phyloP scores from a whole-genome alignment of 2,888 invertebrate species.

The Ametastegia equiseti region DNA sequence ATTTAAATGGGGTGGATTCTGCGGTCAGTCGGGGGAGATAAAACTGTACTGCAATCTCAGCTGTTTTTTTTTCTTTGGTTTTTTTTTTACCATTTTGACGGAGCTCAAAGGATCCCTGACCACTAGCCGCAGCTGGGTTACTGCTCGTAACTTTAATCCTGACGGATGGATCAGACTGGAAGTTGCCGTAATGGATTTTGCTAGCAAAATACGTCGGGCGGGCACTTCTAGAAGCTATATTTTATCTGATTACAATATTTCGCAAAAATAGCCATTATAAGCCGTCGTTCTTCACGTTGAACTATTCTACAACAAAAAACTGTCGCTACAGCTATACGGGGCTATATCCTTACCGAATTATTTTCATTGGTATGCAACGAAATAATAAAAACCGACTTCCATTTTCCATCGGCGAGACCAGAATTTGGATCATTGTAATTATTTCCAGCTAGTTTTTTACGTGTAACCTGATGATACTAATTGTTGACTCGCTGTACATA shows the following conservation, averaged over 20 bases:
- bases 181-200: background rate
- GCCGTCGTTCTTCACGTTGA: background rate
- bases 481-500: background rate
- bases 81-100: background rate
- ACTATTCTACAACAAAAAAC: background rate
- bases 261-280: background rate
- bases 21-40: too few species aligned
- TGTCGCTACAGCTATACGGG: too few species aligned
- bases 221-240: too few species aligned
- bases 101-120: background rate
- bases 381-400: background rate
- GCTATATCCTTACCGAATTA: background rate
- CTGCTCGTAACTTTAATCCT: background rate
- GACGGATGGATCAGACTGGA: background rate
- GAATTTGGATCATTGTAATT: background rate
- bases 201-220: background rate
- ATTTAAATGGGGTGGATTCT: too few species aligned
- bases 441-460: background rate
- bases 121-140: background rate
- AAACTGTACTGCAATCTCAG: too few species aligned
- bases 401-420: too few species aligned
- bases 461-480: background rate
- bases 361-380: background rate
- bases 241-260: background rate
- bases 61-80: too few species aligned